Percentiles rank a stretch among this genome's conserved stretches.
Evolutionary conservation across 2,797 vertebrate species (phyloP).

Genomic region (Perodicticus potto): DNA sequence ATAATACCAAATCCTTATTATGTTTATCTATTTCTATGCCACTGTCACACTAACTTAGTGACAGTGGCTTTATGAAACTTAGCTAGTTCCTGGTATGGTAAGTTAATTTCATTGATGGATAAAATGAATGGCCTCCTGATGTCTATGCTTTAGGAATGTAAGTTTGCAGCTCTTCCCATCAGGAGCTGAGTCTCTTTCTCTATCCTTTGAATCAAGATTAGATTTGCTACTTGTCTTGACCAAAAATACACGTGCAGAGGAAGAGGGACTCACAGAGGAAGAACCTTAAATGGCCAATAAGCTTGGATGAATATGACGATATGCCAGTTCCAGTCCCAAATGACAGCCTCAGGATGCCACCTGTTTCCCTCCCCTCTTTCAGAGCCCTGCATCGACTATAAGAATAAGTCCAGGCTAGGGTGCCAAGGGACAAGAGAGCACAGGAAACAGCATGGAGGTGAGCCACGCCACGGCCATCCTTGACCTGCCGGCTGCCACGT

Average conservation of each 20-base stretch:
- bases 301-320: background rate
- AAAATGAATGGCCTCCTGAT: background rate
- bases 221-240: background rate
- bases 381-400: background rate
- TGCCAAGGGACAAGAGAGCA: background rate
- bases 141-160: background rate
- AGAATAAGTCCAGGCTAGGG: background rate
- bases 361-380: background rate
- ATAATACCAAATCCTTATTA: background rate
- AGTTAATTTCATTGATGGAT: background rate
- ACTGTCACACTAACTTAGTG: background rate
- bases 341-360: background rate
- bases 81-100: background rate
- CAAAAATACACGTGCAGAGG: background rate
- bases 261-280: no score
- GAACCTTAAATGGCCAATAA: no score
- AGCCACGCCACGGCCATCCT: background rate
- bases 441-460: background rate
- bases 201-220: background rate
- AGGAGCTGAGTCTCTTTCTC: conserved; percentile 20
- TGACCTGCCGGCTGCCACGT: background rate
- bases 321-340: background rate
- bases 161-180: background rate
- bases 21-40: background rate
- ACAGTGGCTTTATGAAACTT: background rate